Evolutionary conservation across 2,113 vertebrate species (phyloP), one percentile per base, ranked within the genome.

Genomic region (Columba janthina): DNA sequence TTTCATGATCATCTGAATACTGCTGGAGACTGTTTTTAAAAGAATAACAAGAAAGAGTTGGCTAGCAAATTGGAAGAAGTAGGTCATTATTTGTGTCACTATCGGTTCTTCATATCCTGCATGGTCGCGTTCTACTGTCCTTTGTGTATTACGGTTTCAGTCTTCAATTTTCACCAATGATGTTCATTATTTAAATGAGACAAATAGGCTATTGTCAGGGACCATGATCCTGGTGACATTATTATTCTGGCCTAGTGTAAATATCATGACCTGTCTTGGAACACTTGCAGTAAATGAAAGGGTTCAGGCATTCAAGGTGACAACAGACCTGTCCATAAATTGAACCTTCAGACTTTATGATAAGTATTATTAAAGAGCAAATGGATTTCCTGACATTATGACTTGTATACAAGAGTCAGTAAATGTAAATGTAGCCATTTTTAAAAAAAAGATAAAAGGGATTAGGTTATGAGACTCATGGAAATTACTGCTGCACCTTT

Each of bases 101-200:
- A 42, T 32, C n/a, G 4, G 9, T 38, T 48, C 71, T 88, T 85
- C 24, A 3, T 87, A 75, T 84, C 54, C 90, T 60, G 7, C 6
- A 38, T 1, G 1, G 31, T 15, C 19, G 1, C 8, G 4, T 85
- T 91, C 74, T 92, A 36, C 51, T 74, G 40, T 91, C 82, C 25
- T 57, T 85, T 85, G 44, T 54, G 29, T 61, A 28, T 72, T 81
- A 69, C 2, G 10, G 42, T 95, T 96, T 81, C 84, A 93, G 72
- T 90, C 95, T 95, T 95, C 97, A 98, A 96, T 98, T 97, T 98
- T 97, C 96, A 98, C 97, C 97, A 97, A 84, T 96, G 92, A 74
- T 51, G 76, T 96, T 98, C 97, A 97, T 98, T 98, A 99, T 99
- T 99, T 98, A 99, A 98, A 99, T 98, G 96, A 98, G 98, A 98